These are phyloP conservation scores for Drosophila miranda DNA, from an alignment of 1,140 invertebrate genomes.

Conservation along the genomic window DNA sequence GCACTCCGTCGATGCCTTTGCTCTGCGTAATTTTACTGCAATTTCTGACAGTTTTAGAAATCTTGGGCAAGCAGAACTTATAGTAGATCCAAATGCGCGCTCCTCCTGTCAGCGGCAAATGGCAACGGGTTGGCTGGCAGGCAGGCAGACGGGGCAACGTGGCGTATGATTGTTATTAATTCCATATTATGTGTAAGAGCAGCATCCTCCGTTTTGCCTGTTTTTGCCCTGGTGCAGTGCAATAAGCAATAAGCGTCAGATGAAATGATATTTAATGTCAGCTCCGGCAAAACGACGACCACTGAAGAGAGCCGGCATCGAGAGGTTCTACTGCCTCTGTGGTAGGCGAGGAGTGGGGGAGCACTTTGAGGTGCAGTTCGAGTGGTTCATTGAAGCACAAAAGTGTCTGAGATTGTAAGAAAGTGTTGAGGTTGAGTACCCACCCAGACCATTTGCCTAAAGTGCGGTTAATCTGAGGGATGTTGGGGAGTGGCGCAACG, in stretches of 20 bases:
- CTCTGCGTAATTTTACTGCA: slow-evolving; percentile 72
- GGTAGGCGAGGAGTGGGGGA: neutral
- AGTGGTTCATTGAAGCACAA: slow-evolving; percentile 35
- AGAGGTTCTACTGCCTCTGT: neutral
- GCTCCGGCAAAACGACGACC: slow-evolving; percentile 10
- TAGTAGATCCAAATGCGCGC: slow-evolving; percentile 69
- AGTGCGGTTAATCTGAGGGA: slow-evolving; percentile 30
- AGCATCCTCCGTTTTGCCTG: slow-evolving; percentile 24
- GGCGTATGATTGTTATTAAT: slow-evolving; percentile 81
- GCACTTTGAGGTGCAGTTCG: slow-evolving; percentile 45
- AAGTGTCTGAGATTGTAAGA: slow-evolving; percentile 40
- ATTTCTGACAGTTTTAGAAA: slow-evolving; percentile 80
- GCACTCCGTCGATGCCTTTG: slow-evolving; percentile 33
- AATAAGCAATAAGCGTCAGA: slow-evolving; percentile 77
- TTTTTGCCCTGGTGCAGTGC: slow-evolving; percentile 15
- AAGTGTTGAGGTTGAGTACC: slow-evolving; percentile 27
- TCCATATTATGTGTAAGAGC: slow-evolving; percentile 72
- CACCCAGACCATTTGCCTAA: slow-evolving; percentile 20
- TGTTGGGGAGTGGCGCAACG: neutral
- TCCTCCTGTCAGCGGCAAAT: slow-evolving; percentile 68
- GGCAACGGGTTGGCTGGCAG: slow-evolving; percentile 25
- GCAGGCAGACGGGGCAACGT: slow-evolving; percentile 50
- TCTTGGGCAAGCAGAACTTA: slow-evolving; percentile 74
- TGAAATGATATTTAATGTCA: slow-evolving; percentile 76
- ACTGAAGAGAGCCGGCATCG: neutral